These are phyloP conservation scores for Philereme transversata DNA, from an alignment of 2,888 invertebrate genomes.

Conservation along the genomic window DNA sequence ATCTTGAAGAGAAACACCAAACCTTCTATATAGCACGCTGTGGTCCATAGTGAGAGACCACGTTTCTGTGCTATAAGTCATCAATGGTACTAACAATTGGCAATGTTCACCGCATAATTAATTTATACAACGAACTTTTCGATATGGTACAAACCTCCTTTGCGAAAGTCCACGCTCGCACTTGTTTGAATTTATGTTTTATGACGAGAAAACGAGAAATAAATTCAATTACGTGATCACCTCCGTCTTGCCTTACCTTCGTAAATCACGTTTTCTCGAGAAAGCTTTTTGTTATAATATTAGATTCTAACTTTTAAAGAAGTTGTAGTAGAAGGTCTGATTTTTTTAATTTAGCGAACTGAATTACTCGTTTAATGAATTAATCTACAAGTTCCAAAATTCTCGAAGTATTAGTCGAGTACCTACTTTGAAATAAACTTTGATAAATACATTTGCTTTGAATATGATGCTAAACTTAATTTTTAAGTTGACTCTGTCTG, in stretches of 20 bases:
- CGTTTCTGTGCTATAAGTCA: too few species aligned
- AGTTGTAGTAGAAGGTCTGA: constrained; percentile 9
- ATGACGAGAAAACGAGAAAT: constrained; percentile 40
- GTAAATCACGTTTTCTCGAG: constrained; percentile 34
- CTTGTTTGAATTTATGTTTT: constrained; percentile 31
- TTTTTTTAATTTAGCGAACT: constrained; percentile 10
- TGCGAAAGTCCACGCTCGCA: too few species aligned
- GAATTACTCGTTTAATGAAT: constrained; percentile 7
- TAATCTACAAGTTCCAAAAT: constrained; percentile 1
- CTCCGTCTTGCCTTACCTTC: constrained; percentile 28
- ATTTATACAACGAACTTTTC: too few species aligned
- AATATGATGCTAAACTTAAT: too few species aligned
- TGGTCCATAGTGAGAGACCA: too few species aligned
- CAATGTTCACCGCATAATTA: too few species aligned
- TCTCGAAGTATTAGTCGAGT: constrained; percentile 7
- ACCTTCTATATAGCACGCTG: too few species aligned
- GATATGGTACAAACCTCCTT: too few species aligned
- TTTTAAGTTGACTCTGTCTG: too few species aligned
- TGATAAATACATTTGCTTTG: background rate
- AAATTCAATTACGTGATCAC: constrained; percentile 36
- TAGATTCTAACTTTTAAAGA: constrained; percentile 24
- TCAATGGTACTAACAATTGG: too few species aligned
- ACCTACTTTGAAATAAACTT: constrained; percentile 9
- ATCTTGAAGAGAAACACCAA: too few species aligned
- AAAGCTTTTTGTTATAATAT: constrained; percentile 21